phyloP scores from a whole-genome alignment of 2,797 vertebrate species.

The Thamnophis elegans region DNA sequence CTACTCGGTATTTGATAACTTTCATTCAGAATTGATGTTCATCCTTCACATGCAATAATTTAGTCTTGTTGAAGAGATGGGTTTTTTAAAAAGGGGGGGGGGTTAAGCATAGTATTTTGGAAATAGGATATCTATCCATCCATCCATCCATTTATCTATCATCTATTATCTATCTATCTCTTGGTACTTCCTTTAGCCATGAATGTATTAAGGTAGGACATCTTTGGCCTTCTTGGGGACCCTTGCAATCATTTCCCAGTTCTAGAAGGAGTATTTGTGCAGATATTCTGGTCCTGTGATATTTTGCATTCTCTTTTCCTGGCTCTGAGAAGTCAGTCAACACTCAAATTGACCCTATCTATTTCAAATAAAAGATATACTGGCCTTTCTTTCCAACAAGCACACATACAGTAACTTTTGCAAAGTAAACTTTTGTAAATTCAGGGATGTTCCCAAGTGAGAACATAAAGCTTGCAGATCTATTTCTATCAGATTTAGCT shows the following conservation, averaged over 20 bases:
- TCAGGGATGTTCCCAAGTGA: background rate
- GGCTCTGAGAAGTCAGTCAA: background rate
- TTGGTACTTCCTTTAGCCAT: background rate
- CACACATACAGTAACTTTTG: background rate
- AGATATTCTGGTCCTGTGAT: background rate
- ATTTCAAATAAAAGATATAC: background rate
- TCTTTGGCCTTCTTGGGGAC: background rate
- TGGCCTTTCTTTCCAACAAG: background rate
- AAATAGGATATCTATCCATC: background rate
- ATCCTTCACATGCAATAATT: background rate
- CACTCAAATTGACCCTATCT: background rate
- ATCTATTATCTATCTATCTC: background rate
- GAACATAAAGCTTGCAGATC: background rate
- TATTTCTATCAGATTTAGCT: background rate
- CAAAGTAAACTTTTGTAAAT: background rate
- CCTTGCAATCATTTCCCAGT: background rate
- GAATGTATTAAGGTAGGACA: background rate
- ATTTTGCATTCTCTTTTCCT: background rate
- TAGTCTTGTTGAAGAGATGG: background rate
- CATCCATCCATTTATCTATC: too few species aligned
- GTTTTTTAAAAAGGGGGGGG: background rate
- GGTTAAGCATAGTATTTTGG: background rate
- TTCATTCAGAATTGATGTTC: background rate
- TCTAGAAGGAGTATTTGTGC: background rate
- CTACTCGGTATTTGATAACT: background rate